Percentiles rank a stretch among this genome's conserved stretches.
These are phyloP conservation scores for Euplagia quadripunctaria DNA, from an alignment of 2,888 invertebrate genomes.

Conservation along the genomic window DNA sequence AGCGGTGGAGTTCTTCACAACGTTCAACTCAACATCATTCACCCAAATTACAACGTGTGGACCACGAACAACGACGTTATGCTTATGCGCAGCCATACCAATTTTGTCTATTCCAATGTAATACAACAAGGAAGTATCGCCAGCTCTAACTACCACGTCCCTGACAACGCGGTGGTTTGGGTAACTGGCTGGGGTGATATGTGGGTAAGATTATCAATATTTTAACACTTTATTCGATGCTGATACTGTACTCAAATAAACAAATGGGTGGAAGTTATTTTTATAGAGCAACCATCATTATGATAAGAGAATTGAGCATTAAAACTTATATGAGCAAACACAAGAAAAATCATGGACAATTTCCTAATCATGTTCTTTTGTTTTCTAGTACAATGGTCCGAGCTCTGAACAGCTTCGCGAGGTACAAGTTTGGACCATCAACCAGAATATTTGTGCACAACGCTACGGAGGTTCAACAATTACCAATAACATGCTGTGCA, in stretches of 20 bases:
- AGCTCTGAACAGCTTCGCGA: conserved; percentile 58
- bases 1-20: conserved; percentile 60
- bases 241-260: too few relatives aligned
- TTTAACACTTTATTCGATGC: too few relatives aligned
- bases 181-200: conserved; percentile 68
- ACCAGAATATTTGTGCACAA: conserved; percentile 37
- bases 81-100: conserved; percentile 56
- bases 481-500: too few relatives aligned
- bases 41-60: conserved; percentile 62
- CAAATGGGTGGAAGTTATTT: too few relatives aligned
- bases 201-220: conserved; percentile 8
- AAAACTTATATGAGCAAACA: too few relatives aligned
- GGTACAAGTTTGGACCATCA: conserved; percentile 60
- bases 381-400: conserved; percentile 31
- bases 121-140: conserved; percentile 57
- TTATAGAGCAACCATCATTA: too few relatives aligned
- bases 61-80: conserved; percentile 66
- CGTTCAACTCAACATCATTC: conserved; percentile 50
- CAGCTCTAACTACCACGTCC: conserved; percentile 58
- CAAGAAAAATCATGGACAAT: too few relatives aligned
- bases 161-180: conserved; percentile 61
- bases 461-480: neutral
- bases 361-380: too few relatives aligned
- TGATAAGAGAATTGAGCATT: too few relatives aligned
- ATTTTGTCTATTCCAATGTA: conserved; percentile 25